These are phyloP conservation scores for Listrodromus nycthemerus DNA, from an alignment of 2,888 invertebrate genomes.

Conservation along the genomic window DNA sequence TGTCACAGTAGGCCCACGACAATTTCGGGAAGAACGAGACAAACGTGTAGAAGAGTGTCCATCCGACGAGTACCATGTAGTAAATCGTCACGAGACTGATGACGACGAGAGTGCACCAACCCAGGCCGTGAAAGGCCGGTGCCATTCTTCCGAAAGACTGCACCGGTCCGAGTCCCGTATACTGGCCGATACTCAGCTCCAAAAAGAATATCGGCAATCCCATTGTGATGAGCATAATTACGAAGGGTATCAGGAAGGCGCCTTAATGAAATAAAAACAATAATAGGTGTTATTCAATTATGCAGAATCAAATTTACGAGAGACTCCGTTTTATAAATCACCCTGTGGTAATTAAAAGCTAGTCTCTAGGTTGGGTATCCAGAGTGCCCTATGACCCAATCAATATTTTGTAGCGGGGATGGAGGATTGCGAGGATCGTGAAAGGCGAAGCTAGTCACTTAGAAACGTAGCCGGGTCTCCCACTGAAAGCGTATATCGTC, in stretches of 20 bases:
- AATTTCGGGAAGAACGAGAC: slow-evolving; percentile 88
- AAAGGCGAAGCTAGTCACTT: slow-evolving; percentile 12
- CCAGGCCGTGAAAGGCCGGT: slow-evolving; percentile 86
- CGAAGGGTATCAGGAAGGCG: slow-evolving; percentile 91
- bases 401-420: not conserved
- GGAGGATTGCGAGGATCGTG: slow-evolving; percentile 13
- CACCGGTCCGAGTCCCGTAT: slow-evolving; percentile 90
- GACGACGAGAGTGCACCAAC: slow-evolving; percentile 89
- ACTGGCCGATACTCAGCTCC: slow-evolving; percentile 93
- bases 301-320: not conserved
- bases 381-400: not conserved
- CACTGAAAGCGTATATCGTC: slow-evolving; percentile 1
- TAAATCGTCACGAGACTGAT: slow-evolving; percentile 91
- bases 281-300: not conserved
- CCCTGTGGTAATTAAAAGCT: not conserved
- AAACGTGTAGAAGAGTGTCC: slow-evolving; percentile 91
- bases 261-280: slow-evolving; percentile 85
- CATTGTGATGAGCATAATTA: slow-evolving; percentile 90
- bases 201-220: slow-evolving; percentile 93
- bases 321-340: not conserved
- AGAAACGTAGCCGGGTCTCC: not conserved
- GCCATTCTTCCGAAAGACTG: slow-evolving; percentile 88
- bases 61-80: slow-evolving; percentile 92
- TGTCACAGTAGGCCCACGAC: slow-evolving; percentile 90
- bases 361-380: not conserved